Conservation (phyloP, 2,888 invertebrate species). For the Dryocosmus kuriphilus region DNA sequence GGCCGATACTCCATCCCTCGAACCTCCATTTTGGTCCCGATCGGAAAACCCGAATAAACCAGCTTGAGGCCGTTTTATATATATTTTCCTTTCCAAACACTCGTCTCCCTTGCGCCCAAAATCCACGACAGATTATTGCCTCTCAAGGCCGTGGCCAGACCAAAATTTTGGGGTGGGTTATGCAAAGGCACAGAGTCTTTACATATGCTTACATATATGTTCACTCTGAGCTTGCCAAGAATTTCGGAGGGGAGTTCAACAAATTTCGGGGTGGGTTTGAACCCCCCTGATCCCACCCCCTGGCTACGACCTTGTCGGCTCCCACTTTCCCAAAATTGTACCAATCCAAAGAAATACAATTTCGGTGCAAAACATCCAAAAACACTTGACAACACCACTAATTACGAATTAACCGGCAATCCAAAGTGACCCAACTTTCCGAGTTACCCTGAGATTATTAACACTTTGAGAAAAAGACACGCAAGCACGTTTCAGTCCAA, state of each 20-base stretch:
- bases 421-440: not conserved
- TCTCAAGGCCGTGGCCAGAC: no score
- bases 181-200: no score
- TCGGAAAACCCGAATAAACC: slow-evolving; percentile 70
- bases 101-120: not conserved
- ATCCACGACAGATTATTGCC: slow-evolving; percentile 2
- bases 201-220: no score
- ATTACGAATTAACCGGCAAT: no score
- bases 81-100: slow-evolving; percentile 43
- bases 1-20: slow-evolving; percentile 81
- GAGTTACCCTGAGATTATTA: not conserved
- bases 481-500: not conserved
- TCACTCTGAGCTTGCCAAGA: no score
- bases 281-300: no score
- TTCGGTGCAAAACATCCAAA: no score
- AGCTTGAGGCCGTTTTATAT: slow-evolving; percentile 70
- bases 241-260: no score
- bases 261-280: no score
- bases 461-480: not conserved
- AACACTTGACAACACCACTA: no score
- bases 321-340: not conserved
- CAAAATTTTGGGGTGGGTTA: no score
- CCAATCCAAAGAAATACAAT: not conserved
- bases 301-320: no score
- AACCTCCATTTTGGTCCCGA: slow-evolving; percentile 79